phyloP scores from a whole-genome alignment of 2,888 invertebrate species.

The Cephus pulcher region DNA sequence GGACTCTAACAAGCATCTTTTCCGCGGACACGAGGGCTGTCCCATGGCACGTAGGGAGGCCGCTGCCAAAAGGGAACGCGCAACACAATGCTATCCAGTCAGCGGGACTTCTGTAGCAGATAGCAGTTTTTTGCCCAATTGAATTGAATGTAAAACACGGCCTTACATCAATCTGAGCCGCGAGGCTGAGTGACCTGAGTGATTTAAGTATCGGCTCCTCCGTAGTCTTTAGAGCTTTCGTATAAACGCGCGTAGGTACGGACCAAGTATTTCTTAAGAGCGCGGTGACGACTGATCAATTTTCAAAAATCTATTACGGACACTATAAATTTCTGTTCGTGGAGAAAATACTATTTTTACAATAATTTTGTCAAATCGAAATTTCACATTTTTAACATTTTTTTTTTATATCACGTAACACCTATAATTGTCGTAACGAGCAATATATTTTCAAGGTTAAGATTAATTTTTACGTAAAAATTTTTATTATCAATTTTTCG shows the following conservation, averaged over 20 bases:
- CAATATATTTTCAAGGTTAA: background rate
- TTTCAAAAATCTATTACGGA: background rate
- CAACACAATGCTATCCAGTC: constrained; percentile 16
- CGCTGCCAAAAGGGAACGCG: constrained; percentile 13
- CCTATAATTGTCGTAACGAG: background rate
- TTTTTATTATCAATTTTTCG: background rate
- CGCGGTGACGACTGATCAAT: constrained; percentile 16
- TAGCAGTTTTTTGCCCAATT: constrained; percentile 65
- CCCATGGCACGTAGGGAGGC: constrained; percentile 7
- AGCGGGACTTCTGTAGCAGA: constrained; percentile 27
- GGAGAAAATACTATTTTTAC: background rate
- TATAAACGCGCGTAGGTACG: constrained; percentile 33
- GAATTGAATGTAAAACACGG: constrained; percentile 67
- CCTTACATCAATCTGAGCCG: constrained; percentile 65
- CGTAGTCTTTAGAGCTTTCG: constrained; percentile 53
- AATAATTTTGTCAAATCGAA: background rate
- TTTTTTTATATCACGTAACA: background rate
- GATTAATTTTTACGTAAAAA: background rate
- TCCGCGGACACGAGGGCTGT: constrained; percentile 8
- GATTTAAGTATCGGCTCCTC: constrained; percentile 59
- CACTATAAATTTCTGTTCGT: background rate
- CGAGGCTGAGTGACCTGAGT: constrained; percentile 63
- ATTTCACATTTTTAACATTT: background rate
- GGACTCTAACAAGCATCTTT: constrained; percentile 40
- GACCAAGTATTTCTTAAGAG: constrained; percentile 13